Conservation (phyloP, 2,888 invertebrate species). For the Erebia epiphron region DNA sequence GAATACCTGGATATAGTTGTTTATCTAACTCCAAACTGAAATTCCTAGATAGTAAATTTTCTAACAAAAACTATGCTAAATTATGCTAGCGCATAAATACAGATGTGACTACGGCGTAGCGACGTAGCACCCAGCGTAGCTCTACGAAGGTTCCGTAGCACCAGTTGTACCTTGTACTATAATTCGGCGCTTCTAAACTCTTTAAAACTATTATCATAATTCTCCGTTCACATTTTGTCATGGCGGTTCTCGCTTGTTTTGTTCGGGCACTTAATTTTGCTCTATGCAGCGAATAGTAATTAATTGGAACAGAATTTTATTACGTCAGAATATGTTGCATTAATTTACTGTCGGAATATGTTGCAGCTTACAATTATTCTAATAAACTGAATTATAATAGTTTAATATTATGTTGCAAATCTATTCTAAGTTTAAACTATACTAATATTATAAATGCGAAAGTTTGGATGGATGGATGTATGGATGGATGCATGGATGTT, state of each 20-base stretch:
- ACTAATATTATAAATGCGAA: too few relatives aligned
- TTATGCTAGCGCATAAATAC: slow-evolving; percentile 69
- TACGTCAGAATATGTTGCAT: slow-evolving; percentile 25
- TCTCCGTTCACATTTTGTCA: slow-evolving; percentile 73
- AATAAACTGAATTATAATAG: slow-evolving; percentile 8
- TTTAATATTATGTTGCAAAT: neutral
- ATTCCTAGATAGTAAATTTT: slow-evolving; percentile 50
- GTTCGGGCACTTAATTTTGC: slow-evolving; percentile 57
- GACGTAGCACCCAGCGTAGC: slow-evolving; percentile 53
- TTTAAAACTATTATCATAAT: slow-evolving; percentile 79
- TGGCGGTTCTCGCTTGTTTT: slow-evolving; percentile 49
- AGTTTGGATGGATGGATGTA: too few relatives aligned
- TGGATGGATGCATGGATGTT: too few relatives aligned
- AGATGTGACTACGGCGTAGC: slow-evolving; percentile 60
- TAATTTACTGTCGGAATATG: slow-evolving; percentile 19
- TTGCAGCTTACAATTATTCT: slow-evolving; percentile 7
- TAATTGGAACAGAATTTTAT: slow-evolving; percentile 35
- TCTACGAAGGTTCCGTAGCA: slow-evolving; percentile 56
- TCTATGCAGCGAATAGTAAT: slow-evolving; percentile 52
- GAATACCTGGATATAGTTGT: slow-evolving; percentile 5
- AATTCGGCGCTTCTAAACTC: slow-evolving; percentile 73
- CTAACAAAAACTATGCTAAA: slow-evolving; percentile 63
- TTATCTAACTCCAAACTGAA: slow-evolving; percentile 39
- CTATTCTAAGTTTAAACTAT: too few relatives aligned
- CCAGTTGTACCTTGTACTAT: slow-evolving; percentile 61